Percentiles rank a stretch among this genome's conserved stretches.
Evolutionary conservation across 1,140 invertebrate species (phyloP).

Genomic region (Proales similis): DNA sequence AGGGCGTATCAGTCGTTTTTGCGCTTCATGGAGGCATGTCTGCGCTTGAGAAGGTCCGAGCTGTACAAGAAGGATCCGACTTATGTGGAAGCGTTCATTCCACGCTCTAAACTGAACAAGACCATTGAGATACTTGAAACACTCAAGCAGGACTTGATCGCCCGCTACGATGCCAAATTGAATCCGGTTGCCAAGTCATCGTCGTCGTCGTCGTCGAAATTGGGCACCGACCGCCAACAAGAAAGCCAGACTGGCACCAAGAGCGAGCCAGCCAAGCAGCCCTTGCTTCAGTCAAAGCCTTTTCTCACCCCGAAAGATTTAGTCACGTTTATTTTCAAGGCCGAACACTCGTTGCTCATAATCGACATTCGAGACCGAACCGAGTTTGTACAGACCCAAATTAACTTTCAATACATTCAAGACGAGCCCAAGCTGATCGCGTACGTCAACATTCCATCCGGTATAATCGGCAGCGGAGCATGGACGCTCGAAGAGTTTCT

Average conservation of each 20-base stretch:
- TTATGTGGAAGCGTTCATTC: slow-evolving; percentile 32
- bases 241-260: too few relatives aligned
- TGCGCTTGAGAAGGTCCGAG: slow-evolving; percentile 6
- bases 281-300: not conserved
- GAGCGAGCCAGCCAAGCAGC: too few relatives aligned
- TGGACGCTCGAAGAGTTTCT: slow-evolving; percentile 9
- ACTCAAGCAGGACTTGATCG: slow-evolving; percentile 1
- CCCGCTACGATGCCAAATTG: slow-evolving; percentile 4
- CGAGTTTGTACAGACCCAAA: not conserved
- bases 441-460: slow-evolving; percentile 2
- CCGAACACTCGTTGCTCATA: not conserved
- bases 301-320: slow-evolving; percentile 11
- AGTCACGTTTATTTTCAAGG: not conserved
- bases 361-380: not conserved
- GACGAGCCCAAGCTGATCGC: not conserved
- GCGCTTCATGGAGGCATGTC: slow-evolving; percentile 21
- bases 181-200: too few relatives aligned
- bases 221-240: too few relatives aligned
- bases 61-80: slow-evolving; percentile 6
- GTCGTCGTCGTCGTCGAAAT: too few relatives aligned
- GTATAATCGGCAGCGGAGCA: not conserved
- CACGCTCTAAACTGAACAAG: slow-evolving; percentile 16
- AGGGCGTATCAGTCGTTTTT: slow-evolving; percentile 18
- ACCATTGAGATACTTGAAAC: slow-evolving; percentile 2
- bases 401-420: slow-evolving; percentile 13